phyloP scores from a whole-genome alignment of 2,113 vertebrate species.

The Clarias batrachus region DNA sequence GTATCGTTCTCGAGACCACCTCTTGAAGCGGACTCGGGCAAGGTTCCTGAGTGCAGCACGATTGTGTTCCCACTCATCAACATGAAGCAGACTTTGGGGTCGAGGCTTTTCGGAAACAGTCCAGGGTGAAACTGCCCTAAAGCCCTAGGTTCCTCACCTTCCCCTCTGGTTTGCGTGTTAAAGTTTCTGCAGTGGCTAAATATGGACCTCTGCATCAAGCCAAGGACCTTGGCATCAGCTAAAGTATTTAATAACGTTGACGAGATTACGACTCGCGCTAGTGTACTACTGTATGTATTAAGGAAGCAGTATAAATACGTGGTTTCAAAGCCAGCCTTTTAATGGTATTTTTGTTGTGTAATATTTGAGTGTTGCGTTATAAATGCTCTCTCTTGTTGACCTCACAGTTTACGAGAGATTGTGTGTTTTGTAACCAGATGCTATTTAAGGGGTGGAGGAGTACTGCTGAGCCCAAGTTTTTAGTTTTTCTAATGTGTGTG shows the following conservation, averaged over 20 bases:
- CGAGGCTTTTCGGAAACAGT: too few relatives aligned
- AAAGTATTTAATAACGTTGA: neutral
- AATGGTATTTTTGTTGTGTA: neutral
- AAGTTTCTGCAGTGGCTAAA: neutral
- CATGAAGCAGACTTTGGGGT: too few relatives aligned
- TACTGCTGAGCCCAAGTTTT: neutral
- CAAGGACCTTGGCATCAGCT: neutral
- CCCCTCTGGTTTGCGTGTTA: neutral
- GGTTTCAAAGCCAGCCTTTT: neutral
- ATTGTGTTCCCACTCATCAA: too few relatives aligned
- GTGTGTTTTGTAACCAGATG: slow-evolving; percentile 4
- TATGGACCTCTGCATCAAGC: neutral
- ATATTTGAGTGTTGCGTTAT: neutral
- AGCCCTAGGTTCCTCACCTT: neutral
- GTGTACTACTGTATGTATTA: neutral
- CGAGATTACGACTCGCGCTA: neutral
- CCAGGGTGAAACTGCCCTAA: too few relatives aligned
- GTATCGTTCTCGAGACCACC: too few relatives aligned
- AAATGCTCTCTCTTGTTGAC: neutral
- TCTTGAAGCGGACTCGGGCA: too few relatives aligned
- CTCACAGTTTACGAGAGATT: neutral
- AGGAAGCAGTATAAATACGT: neutral
- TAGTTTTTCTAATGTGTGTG: neutral
- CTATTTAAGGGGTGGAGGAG: neutral
- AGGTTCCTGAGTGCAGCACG: too few relatives aligned